Base-by-base conservation (phyloP, 2,888 invertebrate genomes). In the Aporophyla lueneburgensis region DNA sequence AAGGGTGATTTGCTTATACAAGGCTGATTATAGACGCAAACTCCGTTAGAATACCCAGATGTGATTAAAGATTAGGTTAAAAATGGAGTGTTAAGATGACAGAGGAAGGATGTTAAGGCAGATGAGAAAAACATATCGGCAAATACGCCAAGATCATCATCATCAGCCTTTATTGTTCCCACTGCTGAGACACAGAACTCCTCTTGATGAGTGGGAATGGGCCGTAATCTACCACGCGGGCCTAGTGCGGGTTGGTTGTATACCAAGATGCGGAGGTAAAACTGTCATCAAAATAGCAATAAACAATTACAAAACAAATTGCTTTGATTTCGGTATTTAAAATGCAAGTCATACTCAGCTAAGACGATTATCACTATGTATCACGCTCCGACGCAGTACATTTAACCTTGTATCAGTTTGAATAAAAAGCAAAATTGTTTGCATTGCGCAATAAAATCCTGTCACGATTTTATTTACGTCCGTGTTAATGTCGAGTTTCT, bases 1-100 rank as follows among this genome's bases (percentile, higher is more conserved):
- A 81, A 84, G 86, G 87, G 86, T 87, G 88, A 88, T 81, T 78
- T 54, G 85, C 87, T 87, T 87, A 76, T 71, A 77, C 70, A 83
- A 87, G 78, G 87, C 83, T 88, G 85, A 86, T 76, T 80, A 58
- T 81, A 86, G 74, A 84, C 70, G 82, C 85, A 61, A 78, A 74
- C 24, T 74, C 58, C 33, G 27, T 56, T 56, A n/a, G n/a, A 46
- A 65, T 74, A 62, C 5, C 49, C 49, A 65, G 21, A 56, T 27
- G 71, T 74, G 12, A 49, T 74, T 73, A 58, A 7, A 7, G 68
- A 70, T 66, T 71, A 68, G 62, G 9, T 71, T 27, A n/a, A 2
- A 33, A 83, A 83, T 83, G 78, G 83, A 80, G 78, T 71, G 83
- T 61, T 21, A 59, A 49, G 7, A 40, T 7, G 9, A 5, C 33